phyloP scores from a whole-genome alignment of 2,113 vertebrate genomes.

The Oreochromis niloticus region DNA sequence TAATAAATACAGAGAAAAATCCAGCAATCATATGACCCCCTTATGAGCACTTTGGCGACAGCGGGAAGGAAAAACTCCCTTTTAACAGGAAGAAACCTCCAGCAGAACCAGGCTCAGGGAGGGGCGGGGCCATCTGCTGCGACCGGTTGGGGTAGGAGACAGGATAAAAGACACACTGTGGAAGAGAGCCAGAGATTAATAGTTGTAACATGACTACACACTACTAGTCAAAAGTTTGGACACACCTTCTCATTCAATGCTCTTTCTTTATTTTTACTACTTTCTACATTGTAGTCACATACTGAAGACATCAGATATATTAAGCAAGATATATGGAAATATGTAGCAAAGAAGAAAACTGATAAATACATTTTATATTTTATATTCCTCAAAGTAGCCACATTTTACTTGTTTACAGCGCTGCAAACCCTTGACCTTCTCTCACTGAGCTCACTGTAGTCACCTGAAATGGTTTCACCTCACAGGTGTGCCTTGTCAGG shows the following conservation, averaged over 20 bases:
- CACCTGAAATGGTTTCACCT: not conserved
- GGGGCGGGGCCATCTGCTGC: too few relatives aligned
- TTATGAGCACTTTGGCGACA: accelerated
- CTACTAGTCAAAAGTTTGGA: too few relatives aligned
- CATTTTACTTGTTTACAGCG: not conserved
- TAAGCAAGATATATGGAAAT: not conserved
- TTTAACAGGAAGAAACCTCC: not conserved
- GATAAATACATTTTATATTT: not conserved
- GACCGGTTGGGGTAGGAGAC: accelerated
- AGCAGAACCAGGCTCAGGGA: accelerated
- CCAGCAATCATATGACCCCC: not conserved
- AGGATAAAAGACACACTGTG: not conserved
- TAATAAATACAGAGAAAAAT: not conserved
- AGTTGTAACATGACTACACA: not conserved
- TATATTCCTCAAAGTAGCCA: not conserved
- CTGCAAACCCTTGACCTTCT: not conserved
- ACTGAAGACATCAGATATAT: not conserved
- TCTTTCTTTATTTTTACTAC: not conserved
- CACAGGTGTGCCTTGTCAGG: too few relatives aligned
- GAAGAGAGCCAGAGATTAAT: not conserved
- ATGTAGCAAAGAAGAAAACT: not conserved
- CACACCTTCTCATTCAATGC: not conserved
- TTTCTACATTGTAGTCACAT: not conserved
- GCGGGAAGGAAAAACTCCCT: not conserved
- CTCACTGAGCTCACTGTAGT: not conserved